phyloP scores from a whole-genome alignment of 2,113 vertebrate genomes.

The Aegithalos caudatus region DNA sequence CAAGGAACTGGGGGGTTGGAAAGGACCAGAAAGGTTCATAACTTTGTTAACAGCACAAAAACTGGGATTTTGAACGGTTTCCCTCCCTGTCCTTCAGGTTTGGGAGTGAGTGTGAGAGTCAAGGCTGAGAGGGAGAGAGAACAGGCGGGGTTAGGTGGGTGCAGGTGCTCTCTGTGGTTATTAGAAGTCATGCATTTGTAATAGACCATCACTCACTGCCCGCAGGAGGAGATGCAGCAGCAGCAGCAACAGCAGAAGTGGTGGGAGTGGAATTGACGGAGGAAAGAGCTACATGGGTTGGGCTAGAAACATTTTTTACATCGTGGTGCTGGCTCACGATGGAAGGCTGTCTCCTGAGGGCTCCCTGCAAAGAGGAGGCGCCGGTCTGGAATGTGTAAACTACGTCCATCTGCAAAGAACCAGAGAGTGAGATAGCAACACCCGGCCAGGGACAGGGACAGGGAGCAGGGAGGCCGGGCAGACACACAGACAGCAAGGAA shows the following conservation, averaged over 20 bases:
- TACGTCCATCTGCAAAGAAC: conserved; percentile 99
- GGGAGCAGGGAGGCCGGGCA: conserved; percentile 8
- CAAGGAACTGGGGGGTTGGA: neutral
- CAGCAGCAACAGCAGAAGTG: conserved; percentile 86
- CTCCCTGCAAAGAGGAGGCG: conserved; percentile 88
- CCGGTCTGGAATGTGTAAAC: conserved; percentile 99
- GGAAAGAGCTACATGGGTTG: conserved; percentile 93
- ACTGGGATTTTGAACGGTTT: neutral
- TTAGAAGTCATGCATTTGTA: conserved; percentile 84
- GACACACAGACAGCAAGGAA: conserved; percentile 46
- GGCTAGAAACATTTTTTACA: conserved; percentile 97
- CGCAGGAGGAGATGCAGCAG: conserved; percentile 89
- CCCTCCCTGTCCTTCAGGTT: conserved; percentile 42
- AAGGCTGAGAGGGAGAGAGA: conserved; percentile 60
- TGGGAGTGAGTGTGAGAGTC: conserved; percentile 12
- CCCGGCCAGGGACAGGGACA: conserved; percentile 37
- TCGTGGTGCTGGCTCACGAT: conserved; percentile 98
- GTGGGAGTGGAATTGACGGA: conserved; percentile 89
- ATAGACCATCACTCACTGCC: conserved; percentile 96
- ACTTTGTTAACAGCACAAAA: neutral
- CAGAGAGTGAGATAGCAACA: conserved; percentile 83
- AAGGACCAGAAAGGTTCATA: neutral
- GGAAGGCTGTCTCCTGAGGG: conserved; percentile 94
- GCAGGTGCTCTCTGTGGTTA: conserved; percentile 71
- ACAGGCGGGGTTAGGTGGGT: conserved; percentile 66